Evolutionary conservation across 2,888 invertebrate genomes (phyloP).

Genomic region (Barypeithes pellucidus): DNA sequence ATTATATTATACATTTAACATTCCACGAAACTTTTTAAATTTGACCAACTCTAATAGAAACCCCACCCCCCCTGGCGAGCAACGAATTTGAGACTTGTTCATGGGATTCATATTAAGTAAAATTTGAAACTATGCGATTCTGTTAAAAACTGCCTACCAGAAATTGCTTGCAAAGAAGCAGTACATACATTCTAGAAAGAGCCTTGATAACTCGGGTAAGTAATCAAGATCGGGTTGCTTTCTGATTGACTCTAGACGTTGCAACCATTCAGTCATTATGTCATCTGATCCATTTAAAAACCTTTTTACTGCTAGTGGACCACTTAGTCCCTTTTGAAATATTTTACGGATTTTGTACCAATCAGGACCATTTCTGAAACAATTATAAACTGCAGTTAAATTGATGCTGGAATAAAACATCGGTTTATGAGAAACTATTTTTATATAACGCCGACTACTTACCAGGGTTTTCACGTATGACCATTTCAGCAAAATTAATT

Average conservation of each 20-base stretch:
- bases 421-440: too few species aligned
- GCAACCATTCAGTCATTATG: conserved; percentile 79
- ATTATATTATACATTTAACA: too few species aligned
- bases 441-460: too few species aligned
- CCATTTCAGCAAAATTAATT: too few species aligned
- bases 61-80: too few species aligned
- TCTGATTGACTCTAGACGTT: conserved; percentile 69
- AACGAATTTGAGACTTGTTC: too few species aligned
- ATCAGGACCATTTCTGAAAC: conserved; percentile 83
- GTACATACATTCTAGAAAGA: conserved; percentile 84
- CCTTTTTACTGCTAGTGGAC: conserved; percentile 79
- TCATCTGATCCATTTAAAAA: conserved; percentile 79
- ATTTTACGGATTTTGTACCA: conserved; percentile 87
- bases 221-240: conserved; percentile 74
- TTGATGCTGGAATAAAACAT: too few species aligned
- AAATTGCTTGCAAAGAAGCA: not conserved
- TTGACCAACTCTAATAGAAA: too few species aligned
- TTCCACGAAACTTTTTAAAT: too few species aligned
- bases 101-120: too few species aligned
- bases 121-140: not conserved
- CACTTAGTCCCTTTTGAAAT: conserved; percentile 86
- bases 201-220: conserved; percentile 79
- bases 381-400: not conserved
- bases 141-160: conserved; percentile 17
- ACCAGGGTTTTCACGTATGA: too few species aligned